A percentile compares a stretch with the other conserved stretches of the same genome.
Conservation (phyloP, 1,140 invertebrate species). For the Drosophila nikananu region DNA sequence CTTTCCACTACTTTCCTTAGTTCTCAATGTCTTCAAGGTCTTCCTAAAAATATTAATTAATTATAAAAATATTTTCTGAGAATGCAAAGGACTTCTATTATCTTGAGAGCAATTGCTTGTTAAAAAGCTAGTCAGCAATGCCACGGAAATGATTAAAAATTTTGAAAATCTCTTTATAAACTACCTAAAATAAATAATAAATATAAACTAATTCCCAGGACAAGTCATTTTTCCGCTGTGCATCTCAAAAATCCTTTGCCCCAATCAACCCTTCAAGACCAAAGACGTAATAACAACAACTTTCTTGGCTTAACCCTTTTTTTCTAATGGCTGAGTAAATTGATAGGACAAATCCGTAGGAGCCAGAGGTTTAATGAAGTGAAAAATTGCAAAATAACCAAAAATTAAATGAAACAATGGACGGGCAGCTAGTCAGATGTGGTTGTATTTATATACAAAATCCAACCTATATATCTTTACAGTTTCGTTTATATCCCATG, state of each 20-base stretch:
- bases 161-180: background rate
- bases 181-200: background rate
- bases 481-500: constrained; percentile 10
- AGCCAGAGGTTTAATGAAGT: constrained; percentile 76
- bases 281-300: constrained; percentile 36
- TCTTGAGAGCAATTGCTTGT: too few relatives aligned
- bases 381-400: constrained; percentile 82
- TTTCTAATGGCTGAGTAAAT: constrained; percentile 57
- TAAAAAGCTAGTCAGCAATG: background rate
- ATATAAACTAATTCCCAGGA: background rate
- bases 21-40: background rate
- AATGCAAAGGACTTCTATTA: background rate
- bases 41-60: background rate
- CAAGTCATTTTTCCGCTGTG: background rate
- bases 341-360: constrained; percentile 76
- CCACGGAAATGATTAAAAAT: background rate
- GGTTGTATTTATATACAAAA: constrained; percentile 9
- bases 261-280: constrained; percentile 66
- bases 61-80: background rate
- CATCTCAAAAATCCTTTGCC: constrained; percentile 17
- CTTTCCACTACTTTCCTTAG: background rate
- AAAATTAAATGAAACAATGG: constrained; percentile 73
- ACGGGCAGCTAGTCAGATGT: constrained; percentile 1
- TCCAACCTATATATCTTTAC: constrained; percentile 15
- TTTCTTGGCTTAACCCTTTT: constrained; percentile 60